Conservation (phyloP, 2,113 vertebrate genomes). For the Solea senegalensis region DNA sequence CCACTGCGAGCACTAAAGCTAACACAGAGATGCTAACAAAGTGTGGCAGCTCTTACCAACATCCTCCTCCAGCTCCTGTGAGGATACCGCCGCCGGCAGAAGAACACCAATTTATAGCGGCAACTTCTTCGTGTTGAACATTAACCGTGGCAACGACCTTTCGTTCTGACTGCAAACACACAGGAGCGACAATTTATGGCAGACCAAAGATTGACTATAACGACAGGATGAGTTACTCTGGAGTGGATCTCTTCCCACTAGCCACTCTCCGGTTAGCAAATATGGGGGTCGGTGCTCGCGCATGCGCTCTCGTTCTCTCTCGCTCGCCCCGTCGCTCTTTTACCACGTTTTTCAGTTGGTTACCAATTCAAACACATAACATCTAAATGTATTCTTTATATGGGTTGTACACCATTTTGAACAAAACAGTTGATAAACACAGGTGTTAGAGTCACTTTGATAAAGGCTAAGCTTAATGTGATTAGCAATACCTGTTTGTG, state of each 20-base stretch:
- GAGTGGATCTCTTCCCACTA: fast-evolving
- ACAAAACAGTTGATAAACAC: too few species aligned
- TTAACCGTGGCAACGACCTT: not conserved
- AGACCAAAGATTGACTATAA: not conserved
- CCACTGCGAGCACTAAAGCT: not conserved
- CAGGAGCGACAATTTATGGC: not conserved
- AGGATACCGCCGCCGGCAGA: constrained; percentile 21
- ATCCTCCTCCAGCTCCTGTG: constrained; percentile 3
- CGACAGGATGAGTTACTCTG: not conserved
- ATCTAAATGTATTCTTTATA: too few species aligned
- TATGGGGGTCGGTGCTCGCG: not conserved
- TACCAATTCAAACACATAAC: too few species aligned
- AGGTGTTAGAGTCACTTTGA: too few species aligned
- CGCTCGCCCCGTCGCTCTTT: too few species aligned
- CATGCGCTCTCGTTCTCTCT: constrained; percentile 37
- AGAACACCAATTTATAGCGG: not conserved
- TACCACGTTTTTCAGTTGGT: too few species aligned
- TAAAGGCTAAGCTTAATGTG: too few species aligned
- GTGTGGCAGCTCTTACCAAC: constrained; percentile 31
- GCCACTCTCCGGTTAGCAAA: constrained; percentile 19
- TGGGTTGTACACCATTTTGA: too few species aligned
- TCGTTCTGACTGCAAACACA: not conserved
- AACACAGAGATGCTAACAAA: constrained; percentile 4
- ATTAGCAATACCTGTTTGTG: too few species aligned
- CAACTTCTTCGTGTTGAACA: not conserved